phyloP scores from a whole-genome alignment of 2,888 invertebrate genomes.

The Entomobrya proxima region DNA sequence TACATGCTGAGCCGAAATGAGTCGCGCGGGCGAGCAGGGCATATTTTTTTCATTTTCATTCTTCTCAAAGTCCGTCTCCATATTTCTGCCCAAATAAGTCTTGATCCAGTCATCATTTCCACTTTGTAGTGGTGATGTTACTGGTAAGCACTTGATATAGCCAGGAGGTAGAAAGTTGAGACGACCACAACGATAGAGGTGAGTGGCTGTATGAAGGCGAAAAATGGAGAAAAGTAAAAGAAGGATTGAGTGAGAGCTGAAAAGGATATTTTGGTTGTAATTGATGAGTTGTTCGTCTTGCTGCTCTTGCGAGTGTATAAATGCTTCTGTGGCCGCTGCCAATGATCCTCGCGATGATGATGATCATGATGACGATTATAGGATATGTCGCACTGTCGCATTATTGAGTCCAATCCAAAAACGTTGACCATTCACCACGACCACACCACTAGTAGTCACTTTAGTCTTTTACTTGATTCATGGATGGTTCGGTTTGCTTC shows the following conservation, averaged over 20 bases:
- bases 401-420: constrained; percentile 40
- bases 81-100: constrained; percentile 66
- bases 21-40: constrained; percentile 49
- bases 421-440: constrained; percentile 29
- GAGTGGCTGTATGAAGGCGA: background rate
- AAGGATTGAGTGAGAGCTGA: constrained; percentile 31
- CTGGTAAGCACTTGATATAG: constrained; percentile 46
- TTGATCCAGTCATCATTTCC: constrained; percentile 64
- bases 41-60: constrained; percentile 9
- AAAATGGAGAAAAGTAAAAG: constrained; percentile 6
- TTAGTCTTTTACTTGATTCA: constrained; percentile 21
- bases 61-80: constrained; percentile 16
- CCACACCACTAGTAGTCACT: constrained; percentile 36
- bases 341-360: constrained; percentile 37
- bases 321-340: background rate
- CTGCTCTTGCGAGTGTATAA: background rate
- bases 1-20: constrained; percentile 45
- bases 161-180: constrained; percentile 60
- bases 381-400: constrained; percentile 35
- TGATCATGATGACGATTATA: constrained; percentile 54
- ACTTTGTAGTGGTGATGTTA: constrained; percentile 12
- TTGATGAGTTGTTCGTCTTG: constrained; percentile 60
- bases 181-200: constrained; percentile 3
- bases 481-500: constrained; percentile 55
- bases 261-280: constrained; percentile 60